Evolutionary conservation across 1,140 invertebrate genomes (phyloP).

Genomic region (Orussus abietinus): DNA sequence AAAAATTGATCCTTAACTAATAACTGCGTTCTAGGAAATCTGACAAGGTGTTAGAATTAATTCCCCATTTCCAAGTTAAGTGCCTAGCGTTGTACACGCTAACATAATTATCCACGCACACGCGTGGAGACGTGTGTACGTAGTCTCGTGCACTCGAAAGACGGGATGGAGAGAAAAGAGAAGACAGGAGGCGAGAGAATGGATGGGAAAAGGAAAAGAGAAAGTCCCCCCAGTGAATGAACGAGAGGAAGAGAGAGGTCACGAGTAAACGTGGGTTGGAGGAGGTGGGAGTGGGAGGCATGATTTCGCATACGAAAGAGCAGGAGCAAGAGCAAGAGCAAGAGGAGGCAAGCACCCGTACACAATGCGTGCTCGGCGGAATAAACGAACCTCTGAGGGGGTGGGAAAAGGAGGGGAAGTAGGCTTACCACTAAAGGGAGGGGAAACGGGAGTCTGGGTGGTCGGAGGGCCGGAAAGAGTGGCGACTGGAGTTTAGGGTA

Average conservation of each 20-base stretch:
- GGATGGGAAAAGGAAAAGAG: too few relatives aligned
- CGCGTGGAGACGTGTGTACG: conserved; percentile 5
- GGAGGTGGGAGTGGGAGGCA: too few relatives aligned
- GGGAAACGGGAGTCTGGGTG: conserved; percentile 12
- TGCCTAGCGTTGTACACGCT: too few relatives aligned
- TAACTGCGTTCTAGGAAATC: too few relatives aligned
- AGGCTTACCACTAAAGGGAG: conserved; percentile 5
- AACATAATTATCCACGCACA: too few relatives aligned
- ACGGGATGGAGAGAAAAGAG: conserved; percentile 6
- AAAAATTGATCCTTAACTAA: too few relatives aligned
- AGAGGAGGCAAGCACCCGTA: conserved; percentile 34
- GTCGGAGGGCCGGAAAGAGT: conserved; percentile 15
- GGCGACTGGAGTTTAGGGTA: conserved; percentile 32
- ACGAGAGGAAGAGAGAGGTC: conserved; percentile 10
- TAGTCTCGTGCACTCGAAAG: too few relatives aligned
- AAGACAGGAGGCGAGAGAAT: conserved; percentile 15
- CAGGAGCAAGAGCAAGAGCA: conserved; percentile 18
- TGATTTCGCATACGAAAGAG: conserved; percentile 40
- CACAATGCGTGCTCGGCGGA: conserved; percentile 37
- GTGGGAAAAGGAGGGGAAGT: conserved; percentile 3
- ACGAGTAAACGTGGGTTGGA: conserved; percentile 37
- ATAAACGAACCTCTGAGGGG: conserved; percentile 31
- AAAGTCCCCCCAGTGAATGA: too few relatives aligned
- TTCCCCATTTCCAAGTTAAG: too few relatives aligned
- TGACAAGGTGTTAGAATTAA: too few relatives aligned